Evolutionary conservation across 2,888 invertebrate species (phyloP), one percentile per base, ranked within the genome.

Genomic region (Cephonodes hylas): DNA sequence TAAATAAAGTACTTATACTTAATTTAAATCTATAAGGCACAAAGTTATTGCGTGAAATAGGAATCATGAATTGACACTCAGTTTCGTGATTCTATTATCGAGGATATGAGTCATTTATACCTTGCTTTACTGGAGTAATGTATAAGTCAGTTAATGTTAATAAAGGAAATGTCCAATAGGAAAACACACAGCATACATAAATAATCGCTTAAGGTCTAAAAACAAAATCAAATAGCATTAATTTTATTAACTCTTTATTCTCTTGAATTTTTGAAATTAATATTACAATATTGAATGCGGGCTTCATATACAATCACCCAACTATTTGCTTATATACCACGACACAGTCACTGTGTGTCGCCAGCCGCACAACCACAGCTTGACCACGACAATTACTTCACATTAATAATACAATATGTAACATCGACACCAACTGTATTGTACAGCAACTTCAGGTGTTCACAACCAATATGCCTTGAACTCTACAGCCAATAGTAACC

Each of bases 271-370:
- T 85, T 85, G 89, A 91, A 92, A 92, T 91, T 91, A 92, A 92
- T 92, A 88, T 90, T 92, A 92, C 90, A 91, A 90, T 91, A 91
- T 91, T 91, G 89, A 91, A 91, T 91, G 89, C 84, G 92, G 92
- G 92, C 77, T 89, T 83, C 88, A 86, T 91, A 92, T 92, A 91
- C 87, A 92, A 88, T 86, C 85, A 90, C 92, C 92, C 91, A 90
- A 85, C 91, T 91, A 91, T 91, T 87, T 91, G 85, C 89, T 90
- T 91, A 91, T 83, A 84, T 86, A 91, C 89, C 89, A 90, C 88
- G 89, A 91, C 88, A 91, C 88, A 89, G 89, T 91, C 90, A 91
- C 87, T 77, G 82, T 77, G 77, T 76, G 80, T 79, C 85, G 85
- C 81, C 83, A 46, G 34, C 61, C 34, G 18, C 75, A 69, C 75